Percentiles rank a stretch among this genome's conserved stretches.
These are phyloP conservation scores for Phaethornis superciliosus DNA, from an alignment of 2,113 vertebrate species.

Conservation along the genomic window DNA sequence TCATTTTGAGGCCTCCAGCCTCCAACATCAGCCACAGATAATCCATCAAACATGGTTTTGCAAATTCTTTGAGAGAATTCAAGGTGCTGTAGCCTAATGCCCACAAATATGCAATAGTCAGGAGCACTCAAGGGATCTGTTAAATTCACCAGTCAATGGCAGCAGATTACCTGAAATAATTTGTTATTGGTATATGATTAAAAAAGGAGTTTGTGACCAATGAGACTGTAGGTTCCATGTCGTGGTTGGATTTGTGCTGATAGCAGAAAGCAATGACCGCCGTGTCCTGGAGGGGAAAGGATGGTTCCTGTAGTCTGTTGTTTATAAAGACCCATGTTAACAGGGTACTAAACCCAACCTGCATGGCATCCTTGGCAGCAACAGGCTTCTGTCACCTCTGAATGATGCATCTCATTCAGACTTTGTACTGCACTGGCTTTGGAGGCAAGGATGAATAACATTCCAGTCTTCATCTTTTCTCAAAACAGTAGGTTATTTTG, in stretches of 20 bases:
- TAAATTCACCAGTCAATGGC: not conserved
- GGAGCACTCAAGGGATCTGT: not conserved
- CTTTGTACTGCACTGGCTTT: not conserved
- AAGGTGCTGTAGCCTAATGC: not conserved
- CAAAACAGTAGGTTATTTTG: not conserved
- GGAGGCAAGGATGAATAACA: not conserved
- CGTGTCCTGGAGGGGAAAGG: not conserved
- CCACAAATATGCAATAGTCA: not conserved
- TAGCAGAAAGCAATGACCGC: not conserved
- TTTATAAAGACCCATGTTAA: not conserved
- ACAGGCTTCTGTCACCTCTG: not conserved
- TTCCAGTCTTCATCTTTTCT: constrained; percentile 22
- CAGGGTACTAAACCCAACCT: not conserved
- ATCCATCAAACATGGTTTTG: not conserved
- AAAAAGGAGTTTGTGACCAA: not conserved
- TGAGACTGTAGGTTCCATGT: not conserved
- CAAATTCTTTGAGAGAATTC: not conserved
- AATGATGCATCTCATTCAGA: constrained; percentile 39
- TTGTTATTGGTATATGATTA: fast-evolving
- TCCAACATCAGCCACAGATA: not conserved
- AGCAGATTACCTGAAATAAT: not conserved
- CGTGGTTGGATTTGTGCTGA: not conserved
- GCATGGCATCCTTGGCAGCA: not conserved
- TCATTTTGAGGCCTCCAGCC: not conserved
- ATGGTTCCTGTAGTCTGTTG: not conserved